Evolutionary conservation across 2,797 vertebrate genomes (phyloP).

Genomic region (Zalophus californianus): DNA sequence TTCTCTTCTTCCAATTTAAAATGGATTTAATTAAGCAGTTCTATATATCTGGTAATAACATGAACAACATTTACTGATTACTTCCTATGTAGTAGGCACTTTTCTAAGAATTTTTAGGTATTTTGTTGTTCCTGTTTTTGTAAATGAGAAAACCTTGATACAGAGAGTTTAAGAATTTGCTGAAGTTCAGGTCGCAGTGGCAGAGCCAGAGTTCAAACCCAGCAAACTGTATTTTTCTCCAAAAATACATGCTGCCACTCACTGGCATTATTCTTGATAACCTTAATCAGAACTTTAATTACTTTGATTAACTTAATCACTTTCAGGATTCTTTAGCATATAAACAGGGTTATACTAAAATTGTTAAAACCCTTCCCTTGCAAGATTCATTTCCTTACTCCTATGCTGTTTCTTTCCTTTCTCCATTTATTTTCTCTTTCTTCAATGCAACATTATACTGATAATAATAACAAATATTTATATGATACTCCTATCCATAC

Average conservation of each 20-base stretch:
- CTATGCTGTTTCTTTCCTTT: background rate
- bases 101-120: background rate
- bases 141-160: conserved; percentile 1
- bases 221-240: background rate
- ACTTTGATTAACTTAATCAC: too few relatives aligned
- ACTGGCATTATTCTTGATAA: background rate
- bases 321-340: conserved; percentile 12
- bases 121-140: conserved; percentile 17
- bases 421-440: background rate
- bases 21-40: background rate
- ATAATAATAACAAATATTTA: background rate
- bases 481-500: background rate
- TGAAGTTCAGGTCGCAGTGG: background rate
- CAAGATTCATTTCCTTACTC: background rate
- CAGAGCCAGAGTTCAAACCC: background rate
- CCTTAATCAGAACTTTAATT: background rate
- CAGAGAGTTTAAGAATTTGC: conserved; percentile 35
- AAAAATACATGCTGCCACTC: background rate
- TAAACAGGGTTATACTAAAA: background rate
- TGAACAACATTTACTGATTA: background rate
- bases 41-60: background rate
- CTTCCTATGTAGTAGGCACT: background rate
- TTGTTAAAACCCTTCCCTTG: background rate
- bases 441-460: background rate
- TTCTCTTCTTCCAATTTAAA: conserved; percentile 21